A percentile compares a stretch with the other conserved stretches of the same genome.
Conservation (phyloP, 30 jellyfish, hydroid and myxozoan species). For the Aurelia aurita region DNA sequence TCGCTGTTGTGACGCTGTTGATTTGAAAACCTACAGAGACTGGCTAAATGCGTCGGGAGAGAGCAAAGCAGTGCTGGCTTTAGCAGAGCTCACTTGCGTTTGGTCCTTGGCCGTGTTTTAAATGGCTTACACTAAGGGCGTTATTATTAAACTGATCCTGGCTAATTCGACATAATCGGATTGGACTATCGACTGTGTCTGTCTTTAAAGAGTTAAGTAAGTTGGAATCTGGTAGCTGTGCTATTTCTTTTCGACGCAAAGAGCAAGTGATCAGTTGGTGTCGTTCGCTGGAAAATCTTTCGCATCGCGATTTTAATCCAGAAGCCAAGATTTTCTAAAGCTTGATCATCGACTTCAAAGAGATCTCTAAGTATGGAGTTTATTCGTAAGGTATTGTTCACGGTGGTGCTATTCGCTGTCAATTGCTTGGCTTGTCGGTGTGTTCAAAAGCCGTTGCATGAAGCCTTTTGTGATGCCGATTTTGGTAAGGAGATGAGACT, state of each 20-base stretch:
- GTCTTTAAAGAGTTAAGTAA: slow-evolving; percentile 42
- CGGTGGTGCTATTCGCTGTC: slow-evolving; percentile 38
- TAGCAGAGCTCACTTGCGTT: slow-evolving; percentile 14
- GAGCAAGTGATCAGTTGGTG: slow-evolving; percentile 16
- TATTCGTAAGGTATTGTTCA: slow-evolving; percentile 8
- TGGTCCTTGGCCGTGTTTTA: slow-evolving; percentile 52
- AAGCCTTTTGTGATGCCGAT: slow-evolving; percentile 96
- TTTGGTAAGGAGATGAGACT: slow-evolving; percentile 76
- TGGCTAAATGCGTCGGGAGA: slow-evolving; percentile 43
- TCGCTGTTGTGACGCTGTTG: slow-evolving; percentile 32
- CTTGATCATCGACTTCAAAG: not conserved
- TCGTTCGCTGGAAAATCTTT: not conserved
- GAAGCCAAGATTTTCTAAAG: too few relatives aligned
- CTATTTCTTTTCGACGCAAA: slow-evolving; percentile 15
- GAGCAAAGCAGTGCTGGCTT: slow-evolving; percentile 61
- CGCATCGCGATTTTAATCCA: too few relatives aligned
- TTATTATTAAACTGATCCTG: slow-evolving; percentile 58
- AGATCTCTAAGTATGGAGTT: slow-evolving; percentile 17
- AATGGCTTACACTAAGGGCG: slow-evolving; percentile 76
- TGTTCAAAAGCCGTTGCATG: slow-evolving; percentile 87
- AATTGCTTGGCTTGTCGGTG: slow-evolving; percentile 78
- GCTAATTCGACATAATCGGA: slow-evolving; percentile 73
- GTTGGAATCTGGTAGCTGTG: slow-evolving; percentile 36
- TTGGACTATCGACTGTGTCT: slow-evolving; percentile 73
- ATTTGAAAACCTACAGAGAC: slow-evolving; percentile 53